These are phyloP conservation scores for Baryphthengus martii DNA, from an alignment of 2,113 vertebrate species.

Conservation along the genomic window DNA sequence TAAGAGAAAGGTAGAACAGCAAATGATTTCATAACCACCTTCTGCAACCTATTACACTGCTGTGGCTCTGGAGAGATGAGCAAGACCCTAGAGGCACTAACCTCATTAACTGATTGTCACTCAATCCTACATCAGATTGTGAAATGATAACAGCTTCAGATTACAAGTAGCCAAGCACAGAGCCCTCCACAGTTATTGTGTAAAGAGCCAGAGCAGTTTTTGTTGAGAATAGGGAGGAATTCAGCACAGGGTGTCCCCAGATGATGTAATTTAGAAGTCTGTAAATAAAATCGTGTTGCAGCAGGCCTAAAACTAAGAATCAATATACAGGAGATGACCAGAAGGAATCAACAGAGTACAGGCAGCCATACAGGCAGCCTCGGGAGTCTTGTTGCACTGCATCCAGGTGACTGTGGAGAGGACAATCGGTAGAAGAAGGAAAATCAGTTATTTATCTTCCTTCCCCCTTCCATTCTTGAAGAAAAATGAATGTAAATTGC, in stretches of 20 bases:
- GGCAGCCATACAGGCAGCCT: not conserved
- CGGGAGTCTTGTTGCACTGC: not conserved
- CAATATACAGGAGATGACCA: not conserved
- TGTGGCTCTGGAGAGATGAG: not conserved
- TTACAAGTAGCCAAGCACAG: not conserved
- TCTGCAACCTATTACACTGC: not conserved
- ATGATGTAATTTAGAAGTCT: not conserved
- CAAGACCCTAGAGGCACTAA: not conserved
- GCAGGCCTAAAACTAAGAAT: not conserved
- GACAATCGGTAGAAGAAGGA: not conserved
- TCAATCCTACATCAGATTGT: not conserved
- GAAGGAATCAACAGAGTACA: not conserved
- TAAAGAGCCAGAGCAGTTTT: not conserved
- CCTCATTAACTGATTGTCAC: constrained; percentile 10
- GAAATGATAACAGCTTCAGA: not conserved
- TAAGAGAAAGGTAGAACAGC: not conserved
- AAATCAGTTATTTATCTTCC: not conserved
- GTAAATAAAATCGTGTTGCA: not conserved
- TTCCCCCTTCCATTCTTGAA: not conserved
- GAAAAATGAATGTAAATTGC: not conserved
- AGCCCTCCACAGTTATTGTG: not conserved
- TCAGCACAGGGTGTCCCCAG: not conserved
- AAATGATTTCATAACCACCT: constrained; percentile 1
- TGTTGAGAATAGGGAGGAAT: not conserved
- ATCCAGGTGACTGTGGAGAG: not conserved